Evolutionary conservation across 2,113 vertebrate species (phyloP), one percentile per base, ranked within the genome.

Genomic region (Perccottus glenii): DNA sequence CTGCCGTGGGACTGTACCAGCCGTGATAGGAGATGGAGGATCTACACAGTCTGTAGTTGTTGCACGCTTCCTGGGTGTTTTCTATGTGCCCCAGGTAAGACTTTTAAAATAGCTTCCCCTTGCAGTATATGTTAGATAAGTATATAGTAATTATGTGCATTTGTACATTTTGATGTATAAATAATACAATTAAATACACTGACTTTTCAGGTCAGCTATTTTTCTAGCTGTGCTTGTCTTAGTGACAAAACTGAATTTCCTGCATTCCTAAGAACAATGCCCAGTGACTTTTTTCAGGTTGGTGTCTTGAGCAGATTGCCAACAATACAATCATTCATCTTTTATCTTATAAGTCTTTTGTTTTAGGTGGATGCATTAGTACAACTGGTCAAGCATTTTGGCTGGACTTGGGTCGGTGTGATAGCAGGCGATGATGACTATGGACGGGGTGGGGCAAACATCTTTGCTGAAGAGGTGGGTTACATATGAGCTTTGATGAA

Each of bases 361-460:
- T 0, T 50, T 35, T 59, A 94, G 86, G 91, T 93, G 10, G 76
- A 89, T 62, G 93, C 93, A 15, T 74, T 94, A 12, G 73, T 87
- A 7, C 91, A 93, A 53, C 87, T 94, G n/a, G 89, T 94, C 6
- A 85, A 83, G 45, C 88, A 93, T 87, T 93, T 93, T 49, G 88
- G 88, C 56, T 94, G 93, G 92, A 92, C 87, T 5, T 94, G 93
- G 93, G 84, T 94, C 12, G 93, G 93, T 45, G 85, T 92, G 27
- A 79, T 93, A 5, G 92, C 92, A n/a, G 92, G 93, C 0, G 92
- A 93, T 43, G 93, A 93, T 56, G 93, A 88, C 0, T 93, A 92
- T 47, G 93, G 93, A 15, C 91, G 76, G 12, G 85, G 87, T n/a
- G 93, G 93, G 1, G 89, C 92, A 19, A 92, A 87, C 46, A 88